Conservation (phyloP, 2,113 vertebrate genomes). For the Limnothrissa miodon region DNA sequence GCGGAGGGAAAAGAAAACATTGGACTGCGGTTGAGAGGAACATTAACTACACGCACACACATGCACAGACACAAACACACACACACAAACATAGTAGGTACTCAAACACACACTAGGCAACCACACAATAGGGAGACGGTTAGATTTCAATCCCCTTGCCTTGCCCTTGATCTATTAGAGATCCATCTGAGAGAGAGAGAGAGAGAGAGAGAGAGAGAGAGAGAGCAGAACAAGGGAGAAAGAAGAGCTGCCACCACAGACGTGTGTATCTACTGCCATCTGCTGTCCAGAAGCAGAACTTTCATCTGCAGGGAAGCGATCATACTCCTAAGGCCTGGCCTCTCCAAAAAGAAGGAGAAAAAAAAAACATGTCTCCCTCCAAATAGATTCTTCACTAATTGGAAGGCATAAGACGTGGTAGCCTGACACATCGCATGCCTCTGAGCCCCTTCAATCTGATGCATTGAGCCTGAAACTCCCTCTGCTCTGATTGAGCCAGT, state of each 20-base stretch:
- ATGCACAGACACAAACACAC: background rate
- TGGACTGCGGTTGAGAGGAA: background rate
- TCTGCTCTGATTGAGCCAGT: slow-evolving; percentile 39
- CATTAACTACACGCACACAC: background rate
- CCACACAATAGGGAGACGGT: slow-evolving; percentile 10
- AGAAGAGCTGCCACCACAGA: background rate
- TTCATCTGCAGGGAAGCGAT: background rate
- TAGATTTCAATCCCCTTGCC: slow-evolving; percentile 23
- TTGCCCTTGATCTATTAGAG: slow-evolving; percentile 44
- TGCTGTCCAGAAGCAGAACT: slow-evolving; percentile 52
- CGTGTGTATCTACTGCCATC: slow-evolving; percentile 68
- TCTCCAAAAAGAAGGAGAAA: slow-evolving; percentile 23
- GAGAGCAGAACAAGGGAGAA: background rate
- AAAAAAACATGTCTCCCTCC: background rate
- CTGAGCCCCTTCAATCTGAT: slow-evolving; percentile 31
- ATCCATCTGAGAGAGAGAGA: background rate
- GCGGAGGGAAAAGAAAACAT: background rate
- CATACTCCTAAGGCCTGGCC: slow-evolving; percentile 24
- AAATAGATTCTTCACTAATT: slow-evolving; percentile 35
- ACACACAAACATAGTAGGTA: background rate
- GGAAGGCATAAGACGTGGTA: slow-evolving; percentile 33
- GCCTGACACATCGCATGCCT: slow-evolving; percentile 37
- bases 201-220: background rate
- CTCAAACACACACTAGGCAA: background rate
- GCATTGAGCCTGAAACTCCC: slow-evolving; percentile 30